phyloP scores from a whole-genome alignment of 2,113 vertebrate genomes.

The Varanus komodoensis region DNA sequence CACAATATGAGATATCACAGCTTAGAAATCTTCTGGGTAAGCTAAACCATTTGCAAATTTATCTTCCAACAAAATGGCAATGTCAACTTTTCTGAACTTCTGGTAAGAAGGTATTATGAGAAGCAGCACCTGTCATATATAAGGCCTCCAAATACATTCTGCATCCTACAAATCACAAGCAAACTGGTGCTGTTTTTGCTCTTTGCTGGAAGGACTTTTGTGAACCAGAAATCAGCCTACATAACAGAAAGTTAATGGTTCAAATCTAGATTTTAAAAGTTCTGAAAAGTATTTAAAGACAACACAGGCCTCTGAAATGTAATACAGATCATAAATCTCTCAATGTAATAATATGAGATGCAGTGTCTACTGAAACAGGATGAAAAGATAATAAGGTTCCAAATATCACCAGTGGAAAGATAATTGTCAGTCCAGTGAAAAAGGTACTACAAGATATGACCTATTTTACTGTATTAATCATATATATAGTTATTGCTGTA shows the following conservation, averaged over 20 bases:
- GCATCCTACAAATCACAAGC: background rate
- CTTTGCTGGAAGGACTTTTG: constrained; percentile 9
- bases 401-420: background rate
- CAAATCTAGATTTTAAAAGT: background rate
- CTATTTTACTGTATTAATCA: background rate
- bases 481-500: background rate
- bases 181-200: background rate
- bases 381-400: background rate
- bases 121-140: constrained; percentile 18
- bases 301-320: background rate
- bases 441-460: background rate
- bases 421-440: background rate
- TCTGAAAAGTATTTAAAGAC: background rate
- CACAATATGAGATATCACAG: background rate
- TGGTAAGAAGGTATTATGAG: constrained; percentile 33
- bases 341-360: background rate
- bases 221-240: background rate
- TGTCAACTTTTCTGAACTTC: constrained; percentile 33
- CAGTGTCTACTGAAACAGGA: background rate
- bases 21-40: constrained; percentile 40
- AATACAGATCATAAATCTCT: background rate
- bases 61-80: constrained; percentile 29
- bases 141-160: background rate
- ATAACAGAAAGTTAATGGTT: background rate
- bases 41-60: constrained; percentile 8